Evolutionary conservation across 2,797 vertebrate genomes (phyloP).

Genomic region (Ptychadena robeensis): DNA sequence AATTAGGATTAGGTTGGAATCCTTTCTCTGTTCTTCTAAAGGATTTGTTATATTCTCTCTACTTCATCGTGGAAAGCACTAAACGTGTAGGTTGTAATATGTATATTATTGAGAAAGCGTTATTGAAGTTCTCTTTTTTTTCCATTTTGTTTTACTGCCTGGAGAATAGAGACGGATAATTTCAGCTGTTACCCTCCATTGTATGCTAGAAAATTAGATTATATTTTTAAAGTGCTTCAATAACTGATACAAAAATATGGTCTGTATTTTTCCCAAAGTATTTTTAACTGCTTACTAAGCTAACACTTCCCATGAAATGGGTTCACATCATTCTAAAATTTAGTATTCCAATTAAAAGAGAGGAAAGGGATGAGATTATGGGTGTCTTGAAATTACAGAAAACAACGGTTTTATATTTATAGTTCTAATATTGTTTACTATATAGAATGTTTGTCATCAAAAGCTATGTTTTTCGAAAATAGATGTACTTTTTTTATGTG

Average conservation of each 20-base stretch:
- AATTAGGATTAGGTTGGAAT: too few relatives aligned
- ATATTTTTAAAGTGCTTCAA: neutral
- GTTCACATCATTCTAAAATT: constrained; percentile 21
- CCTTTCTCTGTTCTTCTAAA: neutral
- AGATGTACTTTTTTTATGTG: neutral
- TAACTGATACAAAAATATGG: constrained; percentile 5
- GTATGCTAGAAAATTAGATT: constrained; percentile 4
- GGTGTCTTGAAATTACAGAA: neutral
- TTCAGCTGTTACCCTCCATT: neutral
- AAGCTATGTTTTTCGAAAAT: neutral
- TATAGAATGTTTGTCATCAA: neutral
- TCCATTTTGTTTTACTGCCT: constrained; percentile 15
- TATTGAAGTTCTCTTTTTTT: constrained; percentile 2
- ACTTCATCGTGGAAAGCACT: neutral
- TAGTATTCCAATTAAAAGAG: constrained; percentile 29
- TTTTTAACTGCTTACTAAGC: constrained; percentile 12
- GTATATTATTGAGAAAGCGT: constrained; percentile 12
- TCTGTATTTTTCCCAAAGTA: constrained; percentile 1
- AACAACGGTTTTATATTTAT: constrained; percentile 12
- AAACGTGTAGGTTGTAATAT: neutral
- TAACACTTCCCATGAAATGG: neutral
- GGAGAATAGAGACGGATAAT: constrained; percentile 3
- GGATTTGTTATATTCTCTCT: neutral
- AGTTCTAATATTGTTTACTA: constrained; percentile 2
- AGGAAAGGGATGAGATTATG: neutral